Base-by-base conservation (phyloP, 2,888 invertebrate genomes). In the Mylabris sibirica region DNA sequence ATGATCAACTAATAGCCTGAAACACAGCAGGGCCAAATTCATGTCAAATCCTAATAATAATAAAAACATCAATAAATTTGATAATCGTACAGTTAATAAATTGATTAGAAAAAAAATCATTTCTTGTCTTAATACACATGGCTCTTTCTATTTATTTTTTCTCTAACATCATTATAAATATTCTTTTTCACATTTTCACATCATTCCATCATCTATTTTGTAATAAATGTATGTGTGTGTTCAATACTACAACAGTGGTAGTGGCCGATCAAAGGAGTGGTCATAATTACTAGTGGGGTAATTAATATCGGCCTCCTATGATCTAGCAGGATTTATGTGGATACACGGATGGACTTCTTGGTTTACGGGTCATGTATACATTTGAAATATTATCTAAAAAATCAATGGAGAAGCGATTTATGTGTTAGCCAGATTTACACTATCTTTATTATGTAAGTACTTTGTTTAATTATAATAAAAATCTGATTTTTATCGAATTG, bases 221-320 rank as follows among this genome's bases (percentile, higher is more conserved):
- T n/a, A 44, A 17, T 44, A 44, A n/a, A n/a, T 17, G 12, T 44
- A n/a, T 17, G 44, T n/a, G 8, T 30, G 8, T 30, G n/a, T 30
- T 30, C 8, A 30, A 8, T 30, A 30, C 30, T 8, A 6, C 30
- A 38, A 38, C 14, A 35, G 9, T 11, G 12, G 6, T 1, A 59
- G 64, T 1, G 60, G 53, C 64, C 60, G 64, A 57, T 65, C 57
- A 63, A 30, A 61, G 69, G 69, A 69, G 69, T 66, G 69, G 66
- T 66, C 64, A 63, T 66, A 66, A 69, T 69, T 69, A 69, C 69
- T 61, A 38, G 61, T 60, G 6, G 66, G 70, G 71, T 73, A 73
- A 73, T 73, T 73, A 73, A 73, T 71, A 73, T 70, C 68, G 71
- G 69, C 70, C 70, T 70, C 68, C 70, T 72, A 65, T 72, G 70